Conservation (phyloP, 2,888 invertebrate species). For the Maniola hyperantus region DNA sequence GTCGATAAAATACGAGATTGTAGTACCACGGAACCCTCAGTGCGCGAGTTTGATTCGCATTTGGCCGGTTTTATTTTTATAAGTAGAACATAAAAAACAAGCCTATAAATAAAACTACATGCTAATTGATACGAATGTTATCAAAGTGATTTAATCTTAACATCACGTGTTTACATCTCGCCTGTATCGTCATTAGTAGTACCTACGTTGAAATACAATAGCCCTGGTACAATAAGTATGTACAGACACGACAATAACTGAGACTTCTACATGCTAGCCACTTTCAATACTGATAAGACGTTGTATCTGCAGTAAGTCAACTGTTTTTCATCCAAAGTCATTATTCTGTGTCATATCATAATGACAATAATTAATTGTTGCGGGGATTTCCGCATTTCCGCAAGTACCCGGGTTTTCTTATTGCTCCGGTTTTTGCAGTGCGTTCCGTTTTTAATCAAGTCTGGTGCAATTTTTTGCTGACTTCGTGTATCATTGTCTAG, state of each 20-base stretch:
- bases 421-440: constrained; percentile 44
- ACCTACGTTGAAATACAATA: constrained; percentile 42
- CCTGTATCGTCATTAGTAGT: constrained; percentile 38
- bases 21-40: too few relatives aligned
- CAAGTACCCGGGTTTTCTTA: constrained; percentile 51
- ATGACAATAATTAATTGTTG: constrained; percentile 34
- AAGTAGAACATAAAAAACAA: too few relatives aligned
- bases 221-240: constrained; percentile 38
- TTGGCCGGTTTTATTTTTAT: too few relatives aligned
- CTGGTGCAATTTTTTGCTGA: constrained; percentile 44
- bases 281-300: constrained; percentile 7
- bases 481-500: constrained; percentile 22
- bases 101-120: neutral
- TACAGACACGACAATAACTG: constrained; percentile 22
- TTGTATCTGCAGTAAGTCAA: constrained; percentile 21
- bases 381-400: constrained; percentile 63
- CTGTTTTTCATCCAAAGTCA: neutral
- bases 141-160: constrained; percentile 22
- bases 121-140: constrained; percentile 14
- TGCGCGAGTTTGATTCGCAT: too few relatives aligned
- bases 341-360: constrained; percentile 24
- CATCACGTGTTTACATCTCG: constrained; percentile 34
- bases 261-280: constrained; percentile 30
- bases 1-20: too few relatives aligned
- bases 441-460: constrained; percentile 45